Percentiles rank a stretch among this genome's conserved stretches.
phyloP scores from a whole-genome alignment of 2,888 invertebrate species.

The Galerucella pusilla region DNA sequence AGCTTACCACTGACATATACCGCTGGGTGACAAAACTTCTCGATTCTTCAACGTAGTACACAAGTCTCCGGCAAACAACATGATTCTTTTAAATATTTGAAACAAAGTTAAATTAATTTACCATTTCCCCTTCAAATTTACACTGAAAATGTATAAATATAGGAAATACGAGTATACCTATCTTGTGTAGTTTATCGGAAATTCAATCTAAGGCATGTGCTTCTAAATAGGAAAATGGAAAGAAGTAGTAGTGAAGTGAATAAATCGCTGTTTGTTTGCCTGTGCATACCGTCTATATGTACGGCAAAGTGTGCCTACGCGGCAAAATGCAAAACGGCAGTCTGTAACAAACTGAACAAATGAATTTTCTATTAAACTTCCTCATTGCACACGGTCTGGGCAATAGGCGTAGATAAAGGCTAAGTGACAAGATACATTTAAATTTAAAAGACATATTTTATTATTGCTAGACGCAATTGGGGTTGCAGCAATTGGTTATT shows the following conservation, averaged over 20 bases:
- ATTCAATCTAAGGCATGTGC: constrained; percentile 19
- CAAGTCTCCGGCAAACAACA: too few relatives aligned
- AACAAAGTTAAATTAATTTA: background rate
- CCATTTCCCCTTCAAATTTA: background rate
- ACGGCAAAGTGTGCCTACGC: constrained; percentile 28
- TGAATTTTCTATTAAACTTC: constrained; percentile 45
- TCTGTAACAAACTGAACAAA: constrained; percentile 42
- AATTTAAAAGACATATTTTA: background rate
- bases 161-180: background rate
- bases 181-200: background rate
- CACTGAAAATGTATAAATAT: background rate
- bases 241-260: constrained; percentile 26
- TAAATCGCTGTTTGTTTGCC: constrained; percentile 29
- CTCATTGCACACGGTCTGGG: constrained; percentile 9
- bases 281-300: constrained; percentile 37
- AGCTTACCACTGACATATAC: too few relatives aligned
- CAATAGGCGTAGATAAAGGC: background rate
- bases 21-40: too few relatives aligned
- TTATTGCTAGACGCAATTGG: background rate
- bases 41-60: too few relatives aligned
- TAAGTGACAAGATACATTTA: background rate
- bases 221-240: constrained; percentile 21
- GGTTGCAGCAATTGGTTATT: too few relatives aligned
- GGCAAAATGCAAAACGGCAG: constrained; percentile 41
- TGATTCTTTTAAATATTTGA: too few relatives aligned